phyloP scores from a whole-genome alignment of 2,113 vertebrate species.

The Lagopus leucura region DNA sequence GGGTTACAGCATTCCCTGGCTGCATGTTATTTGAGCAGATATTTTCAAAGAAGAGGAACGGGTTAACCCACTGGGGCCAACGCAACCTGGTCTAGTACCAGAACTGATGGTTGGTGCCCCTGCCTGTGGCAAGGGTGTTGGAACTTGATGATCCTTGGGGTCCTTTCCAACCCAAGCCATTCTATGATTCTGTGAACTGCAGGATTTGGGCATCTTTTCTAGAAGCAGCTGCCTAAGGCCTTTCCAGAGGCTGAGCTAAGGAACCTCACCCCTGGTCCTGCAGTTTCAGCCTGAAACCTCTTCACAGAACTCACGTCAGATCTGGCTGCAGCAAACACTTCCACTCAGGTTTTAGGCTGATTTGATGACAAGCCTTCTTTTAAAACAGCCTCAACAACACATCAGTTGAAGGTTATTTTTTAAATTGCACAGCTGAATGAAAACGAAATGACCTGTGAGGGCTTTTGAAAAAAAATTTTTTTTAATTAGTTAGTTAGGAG shows the following conservation, averaged over 20 bases:
- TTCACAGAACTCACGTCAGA: background rate
- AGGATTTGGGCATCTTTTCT: background rate
- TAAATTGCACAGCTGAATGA: slow-evolving; percentile 12
- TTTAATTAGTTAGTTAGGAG: slow-evolving; percentile 48
- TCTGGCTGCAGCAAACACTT: background rate
- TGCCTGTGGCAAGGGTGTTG: no score
- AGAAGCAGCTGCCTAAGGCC: background rate
- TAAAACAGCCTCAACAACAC: background rate
- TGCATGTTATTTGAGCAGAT: background rate
- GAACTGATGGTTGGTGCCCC: no score
- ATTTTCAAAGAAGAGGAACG: background rate
- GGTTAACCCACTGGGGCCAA: background rate
- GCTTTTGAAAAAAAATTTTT: background rate
- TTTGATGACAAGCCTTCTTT: background rate
- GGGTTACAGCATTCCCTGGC: background rate
- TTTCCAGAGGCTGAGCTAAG: background rate
- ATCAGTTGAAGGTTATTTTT: slow-evolving; percentile 22
- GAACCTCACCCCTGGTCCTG: background rate
- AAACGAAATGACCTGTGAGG: background rate
- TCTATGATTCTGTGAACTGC: background rate
- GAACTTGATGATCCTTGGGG: no score
- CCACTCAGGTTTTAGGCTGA: background rate
- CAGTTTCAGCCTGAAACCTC: background rate
- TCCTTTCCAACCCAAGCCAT: no score
- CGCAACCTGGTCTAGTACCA: no score